Base-by-base conservation (phyloP, 2,888 invertebrate species). In the Euzophera pinguis region DNA sequence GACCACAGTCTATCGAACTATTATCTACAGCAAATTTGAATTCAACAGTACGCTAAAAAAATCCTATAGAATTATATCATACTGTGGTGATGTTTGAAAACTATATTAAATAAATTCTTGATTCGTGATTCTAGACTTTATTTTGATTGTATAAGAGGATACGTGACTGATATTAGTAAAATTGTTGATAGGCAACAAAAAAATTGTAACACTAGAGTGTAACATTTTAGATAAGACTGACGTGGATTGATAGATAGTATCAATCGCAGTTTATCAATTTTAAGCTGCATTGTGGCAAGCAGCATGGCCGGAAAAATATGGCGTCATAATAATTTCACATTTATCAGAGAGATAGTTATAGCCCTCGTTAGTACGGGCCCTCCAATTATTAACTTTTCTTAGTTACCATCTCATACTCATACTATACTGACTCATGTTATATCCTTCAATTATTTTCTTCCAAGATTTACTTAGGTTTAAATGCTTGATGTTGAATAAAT, bases 211-310 rank as follows among this genome's bases (percentile, higher is more conserved):
- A 50, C 49, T 50, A 14, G 14, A 48, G 38, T 38, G 38, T 32
- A 39, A n/a, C 49, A 16, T 14, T 50, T 16, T n/a, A 50, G 49
- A 50, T 50, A 50, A 50, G 38, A n/a, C 39, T 22, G 49, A 41
- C 49, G 22, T 32, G 16, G 41, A 50, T 39, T 27, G 39, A 50
- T 50, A 41, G 39, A 41, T 50, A 27, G 16, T 39, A 50, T 50
- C 49, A 50, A 39, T 50, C 39, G 10, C n/a, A 9, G 41, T 39
- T 38, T 38, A 50, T 50, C 49, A 50, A 39, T 50, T 50, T 39
- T 39, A 29, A 29, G 49, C 32, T 45, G 34, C 32, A 45, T 6
- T 43, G 27, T 27, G 14, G 38, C 12, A 6, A 17, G 27, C 29
- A 13, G 12, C 14, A 9, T 32, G 9, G 13, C 12, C 10, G 10